phyloP scores from a whole-genome alignment of 2,888 invertebrate genomes.

The Ophion ellenae region DNA sequence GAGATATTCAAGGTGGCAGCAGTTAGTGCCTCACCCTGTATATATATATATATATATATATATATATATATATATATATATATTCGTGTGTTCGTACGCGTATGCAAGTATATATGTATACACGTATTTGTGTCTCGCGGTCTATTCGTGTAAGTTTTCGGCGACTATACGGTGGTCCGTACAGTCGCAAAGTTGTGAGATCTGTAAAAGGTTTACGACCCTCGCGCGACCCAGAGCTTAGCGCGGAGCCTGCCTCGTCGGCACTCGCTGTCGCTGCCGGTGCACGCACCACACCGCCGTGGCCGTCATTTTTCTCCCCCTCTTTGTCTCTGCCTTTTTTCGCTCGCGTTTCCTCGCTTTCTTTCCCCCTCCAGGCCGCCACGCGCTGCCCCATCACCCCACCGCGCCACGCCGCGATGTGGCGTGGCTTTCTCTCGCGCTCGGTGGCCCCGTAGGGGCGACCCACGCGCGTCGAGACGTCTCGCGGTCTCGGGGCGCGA shows the following conservation, averaged over 20 bases:
- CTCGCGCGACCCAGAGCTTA: slow-evolving; percentile 57
- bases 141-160: slow-evolving; percentile 12
- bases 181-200: not conserved
- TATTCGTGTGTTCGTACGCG: not conserved
- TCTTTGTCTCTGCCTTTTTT: no score
- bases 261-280: slow-evolving; percentile 6
- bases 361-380: no score
- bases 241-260: not conserved
- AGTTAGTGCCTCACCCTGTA: no score
- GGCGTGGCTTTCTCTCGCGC: no score
- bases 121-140: not conserved
- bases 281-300: no score
- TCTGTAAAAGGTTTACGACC: slow-evolving; percentile 64
- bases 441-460: not conserved
- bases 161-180: slow-evolving; percentile 16
- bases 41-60: slow-evolving; percentile 9
- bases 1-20: no score
- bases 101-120: no score
- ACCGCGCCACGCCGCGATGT: no score
- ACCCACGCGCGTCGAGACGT: slow-evolving; percentile 35
- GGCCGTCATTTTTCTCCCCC: no score
- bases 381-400: no score
- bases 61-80: not conserved
- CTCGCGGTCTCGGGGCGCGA: slow-evolving; percentile 63
- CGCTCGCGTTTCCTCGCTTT: no score